These are phyloP conservation scores for Pimephales promelas DNA, from an alignment of 2,113 vertebrate genomes.

Conservation along the genomic window DNA sequence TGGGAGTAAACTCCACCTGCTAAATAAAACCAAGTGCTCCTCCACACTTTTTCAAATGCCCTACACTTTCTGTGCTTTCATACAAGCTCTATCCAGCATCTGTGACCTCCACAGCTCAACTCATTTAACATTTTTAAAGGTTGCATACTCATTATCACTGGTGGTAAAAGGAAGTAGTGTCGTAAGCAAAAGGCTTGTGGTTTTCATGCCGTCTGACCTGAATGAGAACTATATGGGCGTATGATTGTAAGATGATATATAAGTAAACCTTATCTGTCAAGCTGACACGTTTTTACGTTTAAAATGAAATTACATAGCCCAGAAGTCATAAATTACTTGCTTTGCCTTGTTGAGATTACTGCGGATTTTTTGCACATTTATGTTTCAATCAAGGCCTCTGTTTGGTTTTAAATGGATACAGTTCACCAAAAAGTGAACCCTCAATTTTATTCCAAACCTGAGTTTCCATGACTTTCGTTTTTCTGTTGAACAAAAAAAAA, in stretches of 20 bases:
- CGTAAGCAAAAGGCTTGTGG: constrained; percentile 8
- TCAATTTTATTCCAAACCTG: no score
- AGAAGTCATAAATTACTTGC: neutral
- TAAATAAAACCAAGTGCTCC: constrained; percentile 69
- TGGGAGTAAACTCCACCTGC: constrained; percentile 74
- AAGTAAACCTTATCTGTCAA: constrained; percentile 26
- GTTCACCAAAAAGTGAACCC: neutral
- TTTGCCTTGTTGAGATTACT: neutral
- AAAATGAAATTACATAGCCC: neutral
- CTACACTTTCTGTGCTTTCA: constrained; percentile 22
- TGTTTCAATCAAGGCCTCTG: neutral
- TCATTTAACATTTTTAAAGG: constrained; percentile 71
- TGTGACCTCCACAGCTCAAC: constrained; percentile 63
- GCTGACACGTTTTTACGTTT: constrained; percentile 5
- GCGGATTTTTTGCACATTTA: neutral
- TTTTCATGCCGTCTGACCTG: constrained; percentile 30
- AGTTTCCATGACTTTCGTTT: neutral
- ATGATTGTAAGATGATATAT: neutral
- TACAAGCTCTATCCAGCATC: constrained; percentile 19
- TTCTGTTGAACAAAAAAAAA: neutral
- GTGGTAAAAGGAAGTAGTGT: constrained; percentile 1
- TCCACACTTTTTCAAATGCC: neutral
- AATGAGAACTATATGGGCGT: neutral
- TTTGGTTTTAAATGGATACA: neutral
- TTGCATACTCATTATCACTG: constrained; percentile 49